Percentiles rank a stretch among this genome's conserved stretches.
Conservation (phyloP, 1,140 invertebrate species). For the Eupeodes corollae region DNA sequence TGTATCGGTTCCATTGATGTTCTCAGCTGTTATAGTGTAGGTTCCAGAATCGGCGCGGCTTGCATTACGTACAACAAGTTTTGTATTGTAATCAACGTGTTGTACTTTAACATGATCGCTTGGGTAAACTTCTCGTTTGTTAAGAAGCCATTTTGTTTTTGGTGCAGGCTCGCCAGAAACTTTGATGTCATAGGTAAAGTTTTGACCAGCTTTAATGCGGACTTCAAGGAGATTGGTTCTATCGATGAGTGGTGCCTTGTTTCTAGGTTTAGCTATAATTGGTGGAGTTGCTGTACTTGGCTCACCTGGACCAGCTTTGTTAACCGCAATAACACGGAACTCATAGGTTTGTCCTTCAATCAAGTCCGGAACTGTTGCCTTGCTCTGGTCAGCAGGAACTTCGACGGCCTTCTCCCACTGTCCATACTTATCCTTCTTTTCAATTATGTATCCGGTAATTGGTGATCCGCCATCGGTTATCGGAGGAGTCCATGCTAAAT, state of each 20-base stretch:
- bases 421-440: conserved; percentile 89
- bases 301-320: conserved; percentile 86
- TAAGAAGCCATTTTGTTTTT: conserved; percentile 73
- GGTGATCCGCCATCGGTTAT: conserved; percentile 74
- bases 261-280: conserved; percentile 86
- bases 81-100: conserved; percentile 78
- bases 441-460: conserved; percentile 74
- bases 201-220: conserved; percentile 84
- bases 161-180: conserved; percentile 91
- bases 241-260: conserved; percentile 84
- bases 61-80: conserved; percentile 73
- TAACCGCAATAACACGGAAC: conserved; percentile 82
- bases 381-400: conserved; percentile 66
- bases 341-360: conserved; percentile 84
- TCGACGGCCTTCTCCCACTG: conserved; percentile 68
- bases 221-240: conserved; percentile 75
- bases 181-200: conserved; percentile 46
- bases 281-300: conserved; percentile 88
- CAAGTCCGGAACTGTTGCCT: conserved; percentile 76
- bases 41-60: conserved; percentile 79
- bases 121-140: conserved; percentile 59
- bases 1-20: conserved; percentile 82
- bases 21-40: conserved; percentile 87
- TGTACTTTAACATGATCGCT: conserved; percentile 57
- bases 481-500: conserved; percentile 76